Evolutionary conservation across 2,888 invertebrate genomes (phyloP).

Genomic region (Perdita meconis): DNA sequence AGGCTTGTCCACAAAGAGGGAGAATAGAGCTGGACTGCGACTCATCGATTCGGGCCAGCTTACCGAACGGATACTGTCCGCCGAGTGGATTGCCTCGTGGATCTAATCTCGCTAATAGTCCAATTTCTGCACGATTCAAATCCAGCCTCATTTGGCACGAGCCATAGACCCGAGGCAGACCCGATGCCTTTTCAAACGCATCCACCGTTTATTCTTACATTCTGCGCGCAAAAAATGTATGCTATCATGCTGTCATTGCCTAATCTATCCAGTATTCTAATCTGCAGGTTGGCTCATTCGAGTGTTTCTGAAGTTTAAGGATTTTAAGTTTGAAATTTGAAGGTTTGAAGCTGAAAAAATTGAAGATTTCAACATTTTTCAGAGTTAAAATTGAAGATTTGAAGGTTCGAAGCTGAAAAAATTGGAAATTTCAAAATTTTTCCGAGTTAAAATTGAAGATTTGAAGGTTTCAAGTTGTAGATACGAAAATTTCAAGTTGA

Average conservation of each 20-base stretch:
- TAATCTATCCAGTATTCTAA: constrained; percentile 38
- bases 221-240: constrained; percentile 48
- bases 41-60: constrained; percentile 35
- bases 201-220: constrained; percentile 30
- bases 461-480: too few relatives aligned
- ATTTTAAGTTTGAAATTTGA: background rate
- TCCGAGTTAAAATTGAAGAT: too few relatives aligned
- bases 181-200: constrained; percentile 49
- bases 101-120: constrained; percentile 75
- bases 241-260: constrained; percentile 39
- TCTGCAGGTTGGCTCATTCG: constrained; percentile 29
- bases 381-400: too few relatives aligned
- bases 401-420: too few relatives aligned
- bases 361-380: too few relatives aligned
- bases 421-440: too few relatives aligned
- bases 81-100: constrained; percentile 61
- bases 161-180: constrained; percentile 12
- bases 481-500: too few relatives aligned
- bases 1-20: constrained; percentile 4
- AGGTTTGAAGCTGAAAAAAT: too few relatives aligned
- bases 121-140: constrained; percentile 58
- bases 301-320: constrained; percentile 29
- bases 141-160: constrained; percentile 43
- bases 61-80: constrained; percentile 13
- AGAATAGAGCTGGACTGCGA: constrained; percentile 9